Percentiles rank a stretch among this genome's conserved stretches.
phyloP scores from a whole-genome alignment of 2,888 invertebrate species.

The Geotrupes spiniger region DNA sequence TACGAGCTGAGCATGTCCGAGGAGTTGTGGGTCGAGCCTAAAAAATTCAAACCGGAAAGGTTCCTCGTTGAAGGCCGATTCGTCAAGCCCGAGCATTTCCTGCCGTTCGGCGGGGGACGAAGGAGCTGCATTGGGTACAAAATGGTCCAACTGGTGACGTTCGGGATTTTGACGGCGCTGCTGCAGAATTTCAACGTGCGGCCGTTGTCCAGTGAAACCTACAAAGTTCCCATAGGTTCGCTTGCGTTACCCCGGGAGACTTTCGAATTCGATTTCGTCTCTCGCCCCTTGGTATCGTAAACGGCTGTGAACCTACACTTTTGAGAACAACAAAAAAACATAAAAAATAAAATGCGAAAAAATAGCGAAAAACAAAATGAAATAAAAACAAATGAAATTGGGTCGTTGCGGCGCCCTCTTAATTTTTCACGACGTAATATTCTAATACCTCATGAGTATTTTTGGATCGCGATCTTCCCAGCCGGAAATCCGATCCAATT shows the following conservation, averaged over 20 bases:
- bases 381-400: too few species aligned
- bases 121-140: slow-evolving; percentile 69
- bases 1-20: slow-evolving; percentile 64
- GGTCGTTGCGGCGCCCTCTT: too few species aligned
- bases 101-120: slow-evolving; percentile 66
- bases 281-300: too few species aligned
- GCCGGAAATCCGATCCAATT: too few species aligned
- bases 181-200: slow-evolving; percentile 56
- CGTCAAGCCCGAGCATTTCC: slow-evolving; percentile 61
- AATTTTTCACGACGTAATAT: too few species aligned
- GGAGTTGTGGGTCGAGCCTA: slow-evolving; percentile 60
- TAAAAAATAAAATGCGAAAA: neutral
- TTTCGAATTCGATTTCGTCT: slow-evolving; percentile 53
- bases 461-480: too few species aligned
- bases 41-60: slow-evolving; percentile 60
- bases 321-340: neutral
- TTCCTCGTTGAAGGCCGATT: slow-evolving; percentile 58
- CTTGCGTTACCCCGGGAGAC: slow-evolving; percentile 55
- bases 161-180: slow-evolving; percentile 55
- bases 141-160: slow-evolving; percentile 60
- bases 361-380: neutral
- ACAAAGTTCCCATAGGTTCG: slow-evolving; percentile 56
- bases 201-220: slow-evolving; percentile 50
- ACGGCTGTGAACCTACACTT: too few species aligned
- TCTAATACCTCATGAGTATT: too few species aligned